Evolutionary conservation across 2,113 vertebrate genomes (phyloP), one percentile per base, ranked within the genome.

Genomic region (Hyla sarda): DNA sequence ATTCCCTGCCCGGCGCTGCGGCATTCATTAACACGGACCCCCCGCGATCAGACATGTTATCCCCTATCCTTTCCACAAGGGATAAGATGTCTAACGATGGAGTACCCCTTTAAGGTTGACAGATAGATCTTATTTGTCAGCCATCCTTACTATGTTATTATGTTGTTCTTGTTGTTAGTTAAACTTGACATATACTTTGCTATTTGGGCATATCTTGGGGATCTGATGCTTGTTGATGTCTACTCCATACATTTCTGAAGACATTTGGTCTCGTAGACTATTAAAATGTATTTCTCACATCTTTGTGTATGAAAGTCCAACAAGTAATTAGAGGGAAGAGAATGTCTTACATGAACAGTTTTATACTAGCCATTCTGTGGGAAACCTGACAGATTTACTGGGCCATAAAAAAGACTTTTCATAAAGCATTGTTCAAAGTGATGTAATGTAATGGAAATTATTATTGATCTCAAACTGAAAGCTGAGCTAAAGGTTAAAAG

Each of bases 381-480:
- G 34, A 80, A 60, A 60, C 19, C 54, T 77, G 52, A 80, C 50
- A 52, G 48, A 77, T 58, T 58, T 58, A 79, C 56, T 79, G 21
- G 32, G 50, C 21, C 48, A 77, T 77, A 32, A 77, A 77, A 77
- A 32, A 30, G 19, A 54, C 14, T 23, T 79, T 79, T 79, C 74
- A 77, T 30, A 19, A 37, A 37, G 37, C 52, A 41, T 21, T 79
- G 76, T 58, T 58, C 54, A 10, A 32, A 37, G 10, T 80, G 54
- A 80, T 80, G 77, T 62, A 80, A 80, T 80, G 74, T 23, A 56
- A 80, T 80, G 54, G 28, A 80, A 41, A 80, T 60, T 14, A 28
- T 9, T 80, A 80, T 62, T 25, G 78, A 80, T 62, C 37, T 17
- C 14, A 80, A 62, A 62, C 32, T 60, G 37, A 28, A 80, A 47